A percentile compares a stretch with the other conserved stretches of the same genome.
Conservation (phyloP, 2,888 invertebrate species). For the Tethea ocularis region DNA sequence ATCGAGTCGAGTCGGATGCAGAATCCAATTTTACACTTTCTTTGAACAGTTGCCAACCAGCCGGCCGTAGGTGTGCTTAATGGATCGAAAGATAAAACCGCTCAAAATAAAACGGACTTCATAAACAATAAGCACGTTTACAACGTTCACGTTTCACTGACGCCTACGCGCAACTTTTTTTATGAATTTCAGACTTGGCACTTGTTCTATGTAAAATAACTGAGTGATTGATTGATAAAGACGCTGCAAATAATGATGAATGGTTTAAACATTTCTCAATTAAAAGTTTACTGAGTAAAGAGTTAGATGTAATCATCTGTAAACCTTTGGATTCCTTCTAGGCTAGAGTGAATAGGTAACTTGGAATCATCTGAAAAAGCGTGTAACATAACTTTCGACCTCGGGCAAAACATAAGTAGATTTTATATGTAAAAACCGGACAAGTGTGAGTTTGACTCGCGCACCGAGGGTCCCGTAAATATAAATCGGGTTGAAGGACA, state of each 20-base stretch:
- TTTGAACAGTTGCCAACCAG: slow-evolving; percentile 75
- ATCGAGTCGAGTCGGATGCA: slow-evolving; percentile 41
- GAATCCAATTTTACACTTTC: slow-evolving; percentile 77
- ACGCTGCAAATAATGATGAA: not conserved
- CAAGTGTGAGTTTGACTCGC: too few species aligned
- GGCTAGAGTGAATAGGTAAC: too few species aligned
- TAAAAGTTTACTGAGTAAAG: too few species aligned
- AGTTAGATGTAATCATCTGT: too few species aligned
- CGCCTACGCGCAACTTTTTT: slow-evolving; percentile 55
- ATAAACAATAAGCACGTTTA: slow-evolving; percentile 77
- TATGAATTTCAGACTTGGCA: slow-evolving; percentile 35
- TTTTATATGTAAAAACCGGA: too few species aligned
- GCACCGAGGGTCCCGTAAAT: too few species aligned
- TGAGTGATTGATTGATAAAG: slow-evolving; percentile 6
- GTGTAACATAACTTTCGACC: too few species aligned
- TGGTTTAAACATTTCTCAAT: not conserved
- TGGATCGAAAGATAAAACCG: slow-evolving; percentile 78
- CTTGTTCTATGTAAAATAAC: not conserved
- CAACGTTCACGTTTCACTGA: slow-evolving; percentile 44
- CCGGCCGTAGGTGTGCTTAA: slow-evolving; percentile 68
- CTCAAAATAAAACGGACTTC: slow-evolving; percentile 72
- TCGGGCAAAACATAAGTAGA: too few species aligned
- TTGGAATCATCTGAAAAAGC: too few species aligned
- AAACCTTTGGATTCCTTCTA: not conserved
- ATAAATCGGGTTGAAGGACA: too few species aligned